A percentile compares a stretch with the other conserved stretches of the same genome.
Conservation (phyloP, 1,140 invertebrate species). For the Ditylenchus dipsaci region DNA sequence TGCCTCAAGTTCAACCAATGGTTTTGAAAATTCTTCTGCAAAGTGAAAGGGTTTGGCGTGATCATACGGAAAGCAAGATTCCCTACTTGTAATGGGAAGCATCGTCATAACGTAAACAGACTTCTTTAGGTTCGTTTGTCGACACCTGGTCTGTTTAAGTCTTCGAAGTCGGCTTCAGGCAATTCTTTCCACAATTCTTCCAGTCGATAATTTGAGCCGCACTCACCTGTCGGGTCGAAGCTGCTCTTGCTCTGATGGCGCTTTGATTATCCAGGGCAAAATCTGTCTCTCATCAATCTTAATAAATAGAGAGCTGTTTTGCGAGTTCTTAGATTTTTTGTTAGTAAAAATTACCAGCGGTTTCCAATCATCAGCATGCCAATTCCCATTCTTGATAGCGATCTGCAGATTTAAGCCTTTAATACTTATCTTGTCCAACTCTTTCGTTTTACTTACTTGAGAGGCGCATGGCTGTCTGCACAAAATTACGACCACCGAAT, state of each 20-base stretch:
- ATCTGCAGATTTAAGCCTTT: too few species aligned
- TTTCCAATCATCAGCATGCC: conserved; percentile 89
- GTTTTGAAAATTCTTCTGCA: conserved; percentile 91
- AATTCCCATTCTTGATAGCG: conserved; percentile 95
- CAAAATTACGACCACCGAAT: conserved; percentile 94
- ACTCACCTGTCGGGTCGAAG: conserved; percentile 87
- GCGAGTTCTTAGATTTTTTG: neutral
- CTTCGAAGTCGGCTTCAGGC: conserved; percentile 83
- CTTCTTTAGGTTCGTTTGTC: conserved; percentile 69
- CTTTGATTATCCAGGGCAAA: conserved; percentile 91
- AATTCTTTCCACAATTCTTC: conserved; percentile 90
- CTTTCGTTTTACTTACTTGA: too few species aligned
- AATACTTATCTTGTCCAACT: too few species aligned
- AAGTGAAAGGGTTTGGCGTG: conserved; percentile 62
- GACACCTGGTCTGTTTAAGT: conserved; percentile 85
- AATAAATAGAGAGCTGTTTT: neutral
- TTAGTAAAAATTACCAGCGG: conserved; percentile 69
- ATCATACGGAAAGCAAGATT: too few species aligned
- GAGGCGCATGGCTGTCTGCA: conserved; percentile 96
- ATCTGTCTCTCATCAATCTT: conserved; percentile 78
- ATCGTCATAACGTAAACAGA: conserved; percentile 86
- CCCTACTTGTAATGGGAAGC: conserved; percentile 74
- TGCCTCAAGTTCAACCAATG: conserved; percentile 90
- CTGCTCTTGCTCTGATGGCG: conserved; percentile 89
- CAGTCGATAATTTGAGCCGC: conserved; percentile 90